Base-by-base conservation (phyloP, 2,888 invertebrate species). In the Epicampocera succincta region DNA sequence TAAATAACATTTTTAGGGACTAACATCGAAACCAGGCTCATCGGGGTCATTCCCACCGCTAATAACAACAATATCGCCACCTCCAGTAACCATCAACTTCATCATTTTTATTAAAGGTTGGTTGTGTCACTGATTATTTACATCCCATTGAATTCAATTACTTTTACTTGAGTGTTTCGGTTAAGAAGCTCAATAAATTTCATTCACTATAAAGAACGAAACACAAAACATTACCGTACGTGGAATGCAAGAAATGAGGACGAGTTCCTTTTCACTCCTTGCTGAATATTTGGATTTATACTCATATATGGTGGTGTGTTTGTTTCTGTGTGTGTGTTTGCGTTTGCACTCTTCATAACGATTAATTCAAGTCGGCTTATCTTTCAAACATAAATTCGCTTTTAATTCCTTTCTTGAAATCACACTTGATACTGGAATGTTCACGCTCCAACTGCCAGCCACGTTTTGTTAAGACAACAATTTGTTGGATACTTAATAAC, bases 121-220 rank as follows among this genome's bases (percentile, higher is more conserved):
- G n/a, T n/a, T n/a, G n/a, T n/a, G 76, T 79, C 71, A 83, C 76
- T 77, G 83, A 81, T 80, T 80, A 68, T 82, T 82, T 82, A 69
- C 79, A 78, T 83, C 68, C 82, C 84, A 85, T 80, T 85, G 84
- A 83, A 83, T 84, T 84, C 84, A 84, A 84, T 85, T 83, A 83
- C 60, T 71, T 74, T 65, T 74, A 78, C 38, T 78, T 78, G 69
- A 82, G 65, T 69, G 69, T 74, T 82, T 82, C 65, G 74, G 78
- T 82, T 78, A 78, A 78, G 69, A 82, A 73, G 74, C 78, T 82
- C 74, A 65, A 82, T 82, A 78, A 82, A 82, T 78, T 82, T 71
- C 60, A 80, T 83, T 74, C 69, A 76, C 50, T 21, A 17, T 12
- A 66, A 66, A 54, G 17, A 29, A 50, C 11, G 25, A 60, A 54